phyloP scores from a whole-genome alignment of 2,113 vertebrate genomes.

The Brachionichthys hirsutus region DNA sequence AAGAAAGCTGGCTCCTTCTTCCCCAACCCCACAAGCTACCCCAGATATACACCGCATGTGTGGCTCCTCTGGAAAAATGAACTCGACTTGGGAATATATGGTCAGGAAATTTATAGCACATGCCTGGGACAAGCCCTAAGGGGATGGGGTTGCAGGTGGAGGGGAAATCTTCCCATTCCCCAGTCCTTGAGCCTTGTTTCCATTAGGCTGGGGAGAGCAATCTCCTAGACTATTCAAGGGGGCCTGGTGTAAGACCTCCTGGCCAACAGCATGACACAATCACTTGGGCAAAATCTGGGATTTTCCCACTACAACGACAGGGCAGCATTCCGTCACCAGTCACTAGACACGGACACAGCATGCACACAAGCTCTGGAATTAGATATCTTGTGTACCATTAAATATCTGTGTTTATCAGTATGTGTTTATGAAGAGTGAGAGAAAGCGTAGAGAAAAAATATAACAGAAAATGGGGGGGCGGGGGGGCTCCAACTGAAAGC shows the following conservation, averaged over 20 bases:
- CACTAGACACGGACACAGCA: conserved; percentile 43
- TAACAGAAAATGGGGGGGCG: conserved; percentile 6
- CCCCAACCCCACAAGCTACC: conserved; percentile 57
- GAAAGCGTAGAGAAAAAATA: conserved; percentile 15
- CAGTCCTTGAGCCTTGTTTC: conserved; percentile 70
- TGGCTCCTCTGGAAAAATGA: conserved; percentile 77
- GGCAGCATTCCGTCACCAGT: conserved; percentile 65
- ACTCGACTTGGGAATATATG: conserved; percentile 78
- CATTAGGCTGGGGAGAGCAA: conserved; percentile 75
- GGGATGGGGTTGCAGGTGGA: conserved; percentile 54
- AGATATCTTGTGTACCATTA: conserved; percentile 29
- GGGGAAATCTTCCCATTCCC: conserved; percentile 48
- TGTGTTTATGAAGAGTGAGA: conserved; percentile 24
- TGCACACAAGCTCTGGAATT: conserved; percentile 29
- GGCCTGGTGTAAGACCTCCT: conserved; percentile 65
- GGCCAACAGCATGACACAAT: conserved; percentile 62
- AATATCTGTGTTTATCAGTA: conserved; percentile 33
- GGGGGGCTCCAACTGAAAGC: conserved; percentile 22
- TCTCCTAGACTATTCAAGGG: conserved; percentile 61
- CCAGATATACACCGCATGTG: conserved; percentile 77
- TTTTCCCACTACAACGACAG: conserved; percentile 62
- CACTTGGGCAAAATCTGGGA: conserved; percentile 64
- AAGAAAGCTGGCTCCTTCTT: conserved; percentile 54
- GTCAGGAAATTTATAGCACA: conserved; percentile 81
- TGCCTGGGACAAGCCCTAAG: conserved; percentile 72